phyloP scores from a whole-genome alignment of 2,888 invertebrate genomes.

The Lutraria lutraria region DNA sequence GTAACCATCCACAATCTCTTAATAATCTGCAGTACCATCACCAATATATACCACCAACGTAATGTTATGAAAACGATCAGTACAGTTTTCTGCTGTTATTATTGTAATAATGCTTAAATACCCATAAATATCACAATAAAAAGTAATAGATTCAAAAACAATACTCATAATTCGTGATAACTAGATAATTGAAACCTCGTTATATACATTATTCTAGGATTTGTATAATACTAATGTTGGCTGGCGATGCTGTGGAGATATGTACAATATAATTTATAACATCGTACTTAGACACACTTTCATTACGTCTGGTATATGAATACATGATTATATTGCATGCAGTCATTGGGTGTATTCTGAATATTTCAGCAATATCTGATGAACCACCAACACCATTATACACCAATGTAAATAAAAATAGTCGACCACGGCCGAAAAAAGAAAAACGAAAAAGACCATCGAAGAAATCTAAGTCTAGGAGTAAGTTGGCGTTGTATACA shows the following conservation, averaged over 20 bases:
- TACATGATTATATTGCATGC: background rate
- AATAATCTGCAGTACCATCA: too few species aligned
- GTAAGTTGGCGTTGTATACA: background rate
- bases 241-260: background rate
- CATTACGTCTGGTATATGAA: background rate
- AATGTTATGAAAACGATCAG: too few species aligned
- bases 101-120: background rate
- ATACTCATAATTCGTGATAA: background rate
- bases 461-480: slow-evolving; percentile 21
- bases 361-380: background rate
- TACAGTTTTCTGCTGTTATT: background rate
- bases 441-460: slow-evolving; percentile 29
- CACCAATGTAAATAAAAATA: slow-evolving; percentile 20
- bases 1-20: too few species aligned
- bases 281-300: background rate
- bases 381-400: slow-evolving; percentile 7
- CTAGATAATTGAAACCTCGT: slow-evolving; percentile 2
- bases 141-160: background rate
- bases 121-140: background rate
- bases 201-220: background rate
- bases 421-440: slow-evolving; percentile 22
- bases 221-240: background rate
- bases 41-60: too few species aligned
- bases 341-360: background rate
- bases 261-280: background rate